These are phyloP conservation scores for Euzetes globulus DNA, from an alignment of 2,888 invertebrate species.

Conservation along the genomic window DNA sequence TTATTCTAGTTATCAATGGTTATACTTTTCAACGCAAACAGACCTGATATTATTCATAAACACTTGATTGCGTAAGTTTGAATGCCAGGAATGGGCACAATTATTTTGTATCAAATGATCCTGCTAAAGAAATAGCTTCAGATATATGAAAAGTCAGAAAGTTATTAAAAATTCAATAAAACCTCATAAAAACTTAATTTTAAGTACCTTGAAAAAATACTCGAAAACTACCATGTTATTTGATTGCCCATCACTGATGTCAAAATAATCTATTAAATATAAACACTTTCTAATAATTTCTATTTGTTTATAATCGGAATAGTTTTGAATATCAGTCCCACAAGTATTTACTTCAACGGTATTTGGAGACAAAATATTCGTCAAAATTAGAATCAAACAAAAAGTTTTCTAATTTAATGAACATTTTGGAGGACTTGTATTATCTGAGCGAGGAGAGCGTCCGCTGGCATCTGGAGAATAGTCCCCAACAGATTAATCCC, in stretches of 20 bases:
- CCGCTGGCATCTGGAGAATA: conserved; percentile 81
- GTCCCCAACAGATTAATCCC: conserved; percentile 83
- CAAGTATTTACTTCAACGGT: conserved; percentile 39
- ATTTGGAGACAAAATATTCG: conserved; percentile 38
- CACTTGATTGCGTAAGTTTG: conserved; percentile 60
- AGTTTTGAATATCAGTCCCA: conserved; percentile 39
- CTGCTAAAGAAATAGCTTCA: too few relatives aligned
- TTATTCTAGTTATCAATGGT: conserved; percentile 69
- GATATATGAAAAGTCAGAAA: too few relatives aligned
- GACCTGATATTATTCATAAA: conserved; percentile 68
- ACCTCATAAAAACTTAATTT: too few relatives aligned
- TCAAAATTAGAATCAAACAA: conserved; percentile 34
- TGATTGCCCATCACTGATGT: too few relatives aligned
- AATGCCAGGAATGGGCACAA: too few relatives aligned
- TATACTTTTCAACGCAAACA: conserved; percentile 74
- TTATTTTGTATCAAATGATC: background rate
- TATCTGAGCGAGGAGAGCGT: conserved; percentile 81
- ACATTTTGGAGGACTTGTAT: conserved; percentile 81
- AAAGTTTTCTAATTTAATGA: conserved; percentile 72
- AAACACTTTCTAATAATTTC: too few relatives aligned
- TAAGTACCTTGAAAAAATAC: too few relatives aligned
- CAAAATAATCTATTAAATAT: too few relatives aligned
- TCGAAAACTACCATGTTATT: too few relatives aligned
- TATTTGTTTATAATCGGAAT: background rate
- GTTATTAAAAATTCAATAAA: too few relatives aligned